These are phyloP conservation scores for Octopus bimaculoides DNA, from an alignment of 1,140 invertebrate genomes.

Conservation along the genomic window DNA sequence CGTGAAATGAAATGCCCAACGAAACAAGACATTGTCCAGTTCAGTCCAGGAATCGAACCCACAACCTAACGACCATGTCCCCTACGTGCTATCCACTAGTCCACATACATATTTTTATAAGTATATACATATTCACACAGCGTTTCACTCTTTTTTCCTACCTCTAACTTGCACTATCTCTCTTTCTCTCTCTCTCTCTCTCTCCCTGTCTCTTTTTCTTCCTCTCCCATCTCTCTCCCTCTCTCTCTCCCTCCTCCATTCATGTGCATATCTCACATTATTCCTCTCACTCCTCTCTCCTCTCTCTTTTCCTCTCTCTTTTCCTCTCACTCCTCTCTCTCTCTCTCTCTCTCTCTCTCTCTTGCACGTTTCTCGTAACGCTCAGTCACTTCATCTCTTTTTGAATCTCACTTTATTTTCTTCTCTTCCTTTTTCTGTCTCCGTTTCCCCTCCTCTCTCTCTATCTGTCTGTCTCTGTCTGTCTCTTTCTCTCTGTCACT, in stretches of 20 bases:
- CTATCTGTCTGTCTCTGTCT: neutral
- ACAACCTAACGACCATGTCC: too few relatives aligned
- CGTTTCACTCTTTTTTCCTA: neutral
- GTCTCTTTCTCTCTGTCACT: too few relatives aligned
- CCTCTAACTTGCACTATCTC: neutral
- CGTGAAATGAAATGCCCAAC: too few relatives aligned
- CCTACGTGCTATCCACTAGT: too few relatives aligned
- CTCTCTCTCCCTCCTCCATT: neutral
- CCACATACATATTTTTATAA: too few relatives aligned
- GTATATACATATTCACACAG: too few relatives aligned
- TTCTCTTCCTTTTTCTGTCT: neutral
- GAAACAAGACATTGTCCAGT: too few relatives aligned
- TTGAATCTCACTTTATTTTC: neutral
- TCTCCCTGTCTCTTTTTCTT: neutral
- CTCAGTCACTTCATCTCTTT: neutral
- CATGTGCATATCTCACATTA: too few relatives aligned
- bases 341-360: neutral
- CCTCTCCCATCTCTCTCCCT: neutral
- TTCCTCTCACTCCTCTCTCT: neutral
- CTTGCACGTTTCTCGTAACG: neutral
- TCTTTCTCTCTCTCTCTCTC: neutral
- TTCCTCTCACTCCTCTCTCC: neutral
- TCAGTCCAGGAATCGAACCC: too few relatives aligned
- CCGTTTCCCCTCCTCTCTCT: neutral
- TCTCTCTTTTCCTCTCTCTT: neutral